Evolutionary conservation across 2,888 invertebrate species (phyloP), one percentile per base, ranked within the genome.

Genomic region (Diarsia rubi): DNA sequence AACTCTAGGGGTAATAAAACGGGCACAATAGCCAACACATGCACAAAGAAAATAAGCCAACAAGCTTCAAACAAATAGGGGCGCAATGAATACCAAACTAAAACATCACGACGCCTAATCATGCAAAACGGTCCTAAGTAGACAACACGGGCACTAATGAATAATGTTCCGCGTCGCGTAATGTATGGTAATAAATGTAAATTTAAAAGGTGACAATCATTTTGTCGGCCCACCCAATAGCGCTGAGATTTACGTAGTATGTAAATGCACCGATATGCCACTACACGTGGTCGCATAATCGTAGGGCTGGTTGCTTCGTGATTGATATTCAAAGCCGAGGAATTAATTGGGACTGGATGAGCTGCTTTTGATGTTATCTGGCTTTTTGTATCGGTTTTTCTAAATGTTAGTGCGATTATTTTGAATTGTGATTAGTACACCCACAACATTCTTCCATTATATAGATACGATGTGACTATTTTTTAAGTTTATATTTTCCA

Each of bases 151-250:
- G 86, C 89, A 88, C 89, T 90, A 89, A 92, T 91, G 91, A 92
- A 91, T 91, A 92, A 85, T 83, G 86, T 82, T 85, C 75, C 44
- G 79, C 67, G 78, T 73, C 73, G 81, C 84, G 83, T 87, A 88
- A 85, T 86, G 87, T 87, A 95, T 93, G 93, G 88, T 93, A 95
- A 96, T 94, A 90, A 90, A 96, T 95, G 96, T 93, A 95, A 96
- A 96, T 95, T 94, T 95, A 95, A 94, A 94, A 94, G 94, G 95
- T 95, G 96, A 95, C 95, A 95, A 95, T 94, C 93, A 94, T 92
- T 88, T 92, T 92, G 94, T 92, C 92, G 92, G 94, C 89, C 94
- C 95, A 94, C 94, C 95, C 95, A 95, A 93, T 93, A 88, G 90
- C 88, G 88, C 75, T 76, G 87, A 91, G 93, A 94, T 94, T 93